Base-by-base conservation (phyloP, 2,797 vertebrate genomes). In the Remorina albescens region DNA sequence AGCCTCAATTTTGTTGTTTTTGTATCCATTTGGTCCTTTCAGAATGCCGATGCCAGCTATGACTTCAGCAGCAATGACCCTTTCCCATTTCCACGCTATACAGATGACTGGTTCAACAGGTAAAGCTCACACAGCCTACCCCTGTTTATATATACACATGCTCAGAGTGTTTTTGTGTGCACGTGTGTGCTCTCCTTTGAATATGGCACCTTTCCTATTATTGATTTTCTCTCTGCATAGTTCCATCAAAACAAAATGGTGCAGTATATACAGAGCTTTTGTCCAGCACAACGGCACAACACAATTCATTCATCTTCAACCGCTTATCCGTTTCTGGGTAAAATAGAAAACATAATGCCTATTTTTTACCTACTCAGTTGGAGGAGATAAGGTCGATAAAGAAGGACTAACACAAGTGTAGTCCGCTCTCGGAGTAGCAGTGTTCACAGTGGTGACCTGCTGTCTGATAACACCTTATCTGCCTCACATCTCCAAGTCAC, bases 31-130 rank as follows among this genome's bases (percentile, higher is more conserved):
- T 84, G 87, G 66, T 90, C 90, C 83, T 96, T 97, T 86, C 95
- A 99, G 98, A 99, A 99, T 39, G 96, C 98, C 6, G 96, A 99
- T 82, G 98, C 98, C 86, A 99, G 98, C 92, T 99, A 98, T 0
- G 98, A 99, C 94, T 99, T 99, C 94, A 99, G 98, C 94, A 99
- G 98, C 92, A 99, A 99, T 1, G 98, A 99, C 87, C 98, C 97
- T 6, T 99, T 91, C 76, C 98, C 98, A 0, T 99, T 99, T 71
- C 98, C 98, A 2, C 97, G 98, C 76, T 99, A 99, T 76, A 99
- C 98, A 74, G 97, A 99, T 8, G 98, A 99, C 95, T 99, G 98
- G 98, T 99, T 99, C 92, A 99, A 99, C 97, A 99, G 98, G 98
- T 99, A 96, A 96, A 82, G 63, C 62, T 79, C 69, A 53, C 64